Percentiles rank a stretch among this genome's conserved stretches.
Evolutionary conservation across 2,888 invertebrate species (phyloP).

Genomic region (Stenchaetothrips biformis): DNA sequence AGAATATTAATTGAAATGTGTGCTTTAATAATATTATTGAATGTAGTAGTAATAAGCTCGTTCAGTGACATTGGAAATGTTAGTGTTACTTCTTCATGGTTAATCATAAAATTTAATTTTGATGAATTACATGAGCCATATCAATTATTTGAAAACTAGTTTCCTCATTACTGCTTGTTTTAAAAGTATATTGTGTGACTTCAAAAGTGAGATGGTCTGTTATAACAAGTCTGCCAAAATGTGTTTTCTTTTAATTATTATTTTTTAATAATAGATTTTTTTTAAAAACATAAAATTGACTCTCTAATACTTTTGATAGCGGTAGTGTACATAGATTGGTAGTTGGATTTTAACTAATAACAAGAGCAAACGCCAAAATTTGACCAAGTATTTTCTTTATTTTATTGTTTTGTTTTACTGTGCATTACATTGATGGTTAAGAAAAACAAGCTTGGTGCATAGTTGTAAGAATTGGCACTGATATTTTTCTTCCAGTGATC

Average conservation of each 20-base stretch:
- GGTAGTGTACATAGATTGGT: constrained; percentile 21
- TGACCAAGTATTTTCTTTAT: constrained; percentile 25
- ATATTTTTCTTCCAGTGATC: constrained; percentile 25
- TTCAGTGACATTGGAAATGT: constrained; percentile 20
- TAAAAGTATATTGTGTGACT: constrained; percentile 19
- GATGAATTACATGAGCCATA: constrained; percentile 25
- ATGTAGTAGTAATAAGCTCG: constrained; percentile 17
- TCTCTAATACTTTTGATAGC: constrained; percentile 25
- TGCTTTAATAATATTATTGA: constrained; percentile 20
- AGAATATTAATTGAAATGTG: constrained; percentile 19
- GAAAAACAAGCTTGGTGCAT: constrained; percentile 23
- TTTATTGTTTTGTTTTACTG: constrained; percentile 24
- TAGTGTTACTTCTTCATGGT: constrained; percentile 23
- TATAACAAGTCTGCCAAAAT: constrained; percentile 25
- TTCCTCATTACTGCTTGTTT: constrained; percentile 21
- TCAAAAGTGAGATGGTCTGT: constrained; percentile 24
- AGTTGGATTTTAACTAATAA: constrained; percentile 24
- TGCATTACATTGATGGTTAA: constrained; percentile 25
- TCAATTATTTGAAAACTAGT: constrained; percentile 22
- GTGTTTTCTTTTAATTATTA: constrained; percentile 22
- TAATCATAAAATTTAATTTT: constrained; percentile 22
- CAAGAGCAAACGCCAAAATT: constrained; percentile 24
- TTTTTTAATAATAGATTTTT: constrained; percentile 24
- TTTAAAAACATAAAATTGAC: constrained; percentile 10
- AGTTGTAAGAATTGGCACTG: constrained; percentile 23